Base-by-base conservation (phyloP, 2,888 invertebrate genomes). In the Rosalia funebris region DNA sequence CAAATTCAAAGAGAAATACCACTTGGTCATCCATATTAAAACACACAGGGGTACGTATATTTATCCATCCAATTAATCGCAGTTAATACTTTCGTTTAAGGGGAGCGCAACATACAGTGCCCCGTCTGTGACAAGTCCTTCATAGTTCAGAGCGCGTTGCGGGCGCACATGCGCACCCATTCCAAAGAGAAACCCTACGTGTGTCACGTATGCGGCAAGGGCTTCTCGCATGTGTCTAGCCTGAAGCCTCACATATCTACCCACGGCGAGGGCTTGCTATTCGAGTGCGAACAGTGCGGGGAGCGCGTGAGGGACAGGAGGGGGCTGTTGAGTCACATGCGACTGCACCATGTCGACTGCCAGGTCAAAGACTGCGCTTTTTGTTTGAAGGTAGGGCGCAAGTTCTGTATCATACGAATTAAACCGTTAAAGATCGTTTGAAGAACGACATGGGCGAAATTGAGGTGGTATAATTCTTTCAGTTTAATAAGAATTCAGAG, bases 101-200 rank as follows among this genome's bases (percentile, higher is more conserved):
- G 50, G 0, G 50, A 50, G 4, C 50, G 50, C 5, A 20, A 50
- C 10, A 50, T 50, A 50, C 25, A 7, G 4, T 50, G 50, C 15
- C 20, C 50, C 0, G 16, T 20, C 1, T 50, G 50, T 11, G 39
- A 50, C 25, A 50, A 50, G 16, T 19, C 39, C 1, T 50, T 50
- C 3, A 50, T 50, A 20, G 50, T 50, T 1, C 50, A n/a, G 11
- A 50, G 50, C 3, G 50, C 50, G 7, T 10, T 50, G 31, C 37
- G 15, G 14, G 50, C 50, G 7, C 50, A 50, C 41, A 50, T 50
- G 50, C 50, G 50, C 10, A 50, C 50, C 10, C 50, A 50, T 15
- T 50, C 50, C 14, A 39, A 50, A 39, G 50, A 50, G 14, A 50
- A 50, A 14, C 50, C 50, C 7, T 50, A 50, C 31, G 41, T 50